Percentiles rank a stretch among this genome's conserved stretches.
phyloP scores from a whole-genome alignment of 1,140 invertebrate species.

The Papilio polytes region DNA sequence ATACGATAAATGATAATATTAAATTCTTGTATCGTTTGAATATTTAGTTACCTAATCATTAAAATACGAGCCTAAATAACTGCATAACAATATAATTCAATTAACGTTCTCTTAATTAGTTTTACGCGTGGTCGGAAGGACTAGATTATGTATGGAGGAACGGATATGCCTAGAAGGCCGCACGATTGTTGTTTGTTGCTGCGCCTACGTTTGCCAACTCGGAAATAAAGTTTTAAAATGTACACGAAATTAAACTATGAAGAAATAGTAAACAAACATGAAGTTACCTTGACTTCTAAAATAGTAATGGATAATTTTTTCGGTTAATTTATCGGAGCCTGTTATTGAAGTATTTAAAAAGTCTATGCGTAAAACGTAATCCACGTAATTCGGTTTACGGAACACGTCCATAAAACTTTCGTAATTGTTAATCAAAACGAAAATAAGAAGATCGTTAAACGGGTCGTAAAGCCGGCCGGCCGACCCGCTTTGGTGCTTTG shows the following conservation, averaged over 20 bases:
- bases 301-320: not conserved
- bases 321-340: not conserved
- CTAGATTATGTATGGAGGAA: slow-evolving; percentile 48
- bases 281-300: not conserved
- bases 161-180: slow-evolving; percentile 47
- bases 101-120: slow-evolving; percentile 51
- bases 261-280: not conserved
- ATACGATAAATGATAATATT: not conserved
- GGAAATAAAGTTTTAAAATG: not conserved
- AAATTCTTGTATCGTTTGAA: too few relatives aligned
- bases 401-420: slow-evolving; percentile 52
- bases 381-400: slow-evolving; percentile 54
- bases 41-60: slow-evolving; percentile 14
- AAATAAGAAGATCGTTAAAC: slow-evolving; percentile 55
- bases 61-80: slow-evolving; percentile 29
- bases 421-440: slow-evolving; percentile 47
- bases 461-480: slow-evolving; percentile 53
- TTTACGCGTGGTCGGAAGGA: slow-evolving; percentile 58
- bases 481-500: slow-evolving; percentile 52
- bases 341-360: not conserved
- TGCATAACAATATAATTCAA: slow-evolving; percentile 45
- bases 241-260: not conserved
- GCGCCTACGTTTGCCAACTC: slow-evolving; percentile 45
- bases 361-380: slow-evolving; percentile 25
- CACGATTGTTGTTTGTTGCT: slow-evolving; percentile 35